These are phyloP conservation scores for Drosophila bunnanda DNA, from an alignment of 2,888 invertebrate species.

Conservation along the genomic window DNA sequence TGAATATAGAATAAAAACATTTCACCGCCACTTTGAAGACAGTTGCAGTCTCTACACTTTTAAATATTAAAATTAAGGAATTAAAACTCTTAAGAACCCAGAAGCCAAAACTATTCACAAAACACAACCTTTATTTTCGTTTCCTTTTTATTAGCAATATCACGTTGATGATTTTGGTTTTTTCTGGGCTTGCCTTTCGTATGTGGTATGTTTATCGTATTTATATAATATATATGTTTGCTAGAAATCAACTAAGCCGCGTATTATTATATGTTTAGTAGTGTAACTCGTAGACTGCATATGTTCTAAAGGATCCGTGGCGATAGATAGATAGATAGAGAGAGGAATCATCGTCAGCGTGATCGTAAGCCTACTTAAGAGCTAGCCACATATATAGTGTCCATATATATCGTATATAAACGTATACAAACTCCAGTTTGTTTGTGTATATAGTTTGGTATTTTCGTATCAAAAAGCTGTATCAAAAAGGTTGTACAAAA, in stretches of 20 bases:
- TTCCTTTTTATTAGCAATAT: conserved; percentile 71
- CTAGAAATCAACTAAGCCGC: conserved; percentile 66
- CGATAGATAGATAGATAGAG: conserved; percentile 12
- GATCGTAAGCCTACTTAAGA: conserved; percentile 48
- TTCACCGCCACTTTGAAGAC: conserved; percentile 78
- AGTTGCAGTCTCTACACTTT: conserved; percentile 54
- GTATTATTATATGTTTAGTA: conserved; percentile 49
- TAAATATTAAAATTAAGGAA: no score
- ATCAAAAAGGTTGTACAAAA: conserved; percentile 21
- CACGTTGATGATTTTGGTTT: conserved; percentile 71
- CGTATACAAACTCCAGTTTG: conserved; percentile 33
- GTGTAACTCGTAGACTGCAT: conserved; percentile 50
- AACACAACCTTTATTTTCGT: conserved; percentile 41
- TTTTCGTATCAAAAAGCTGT: conserved; percentile 63
- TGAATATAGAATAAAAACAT: conserved; percentile 68
- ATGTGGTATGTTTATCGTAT: conserved; percentile 42
- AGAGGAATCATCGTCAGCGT: conserved; percentile 28
- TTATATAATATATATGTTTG: conserved; percentile 57
- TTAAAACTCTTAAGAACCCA: background rate
- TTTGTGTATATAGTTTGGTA: conserved; percentile 35
- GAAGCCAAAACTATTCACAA: conserved; percentile 18
- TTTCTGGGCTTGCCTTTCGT: conserved; percentile 32
- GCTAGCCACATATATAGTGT: conserved; percentile 45
- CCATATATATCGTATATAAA: conserved; percentile 25
- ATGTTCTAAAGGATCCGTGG: conserved; percentile 32